A percentile compares a stretch with the other conserved stretches of the same genome.
phyloP scores from a whole-genome alignment of 2,113 vertebrate genomes.

The Suricata suricatta region DNA sequence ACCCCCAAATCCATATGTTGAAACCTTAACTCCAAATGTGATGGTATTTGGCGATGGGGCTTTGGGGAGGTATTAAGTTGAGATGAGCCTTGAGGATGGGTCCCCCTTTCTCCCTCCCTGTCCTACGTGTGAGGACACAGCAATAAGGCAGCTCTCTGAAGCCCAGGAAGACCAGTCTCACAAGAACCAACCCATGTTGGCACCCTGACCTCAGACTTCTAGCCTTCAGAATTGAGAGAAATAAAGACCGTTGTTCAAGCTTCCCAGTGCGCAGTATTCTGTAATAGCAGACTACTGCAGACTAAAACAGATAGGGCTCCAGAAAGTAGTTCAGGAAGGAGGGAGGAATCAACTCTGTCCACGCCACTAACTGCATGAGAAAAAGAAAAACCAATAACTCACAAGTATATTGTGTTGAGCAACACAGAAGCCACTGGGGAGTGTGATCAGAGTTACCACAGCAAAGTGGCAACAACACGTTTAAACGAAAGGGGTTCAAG shows the following conservation, averaged over 20 bases:
- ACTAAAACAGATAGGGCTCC: not conserved
- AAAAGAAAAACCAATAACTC: not conserved
- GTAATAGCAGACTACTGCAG: not conserved
- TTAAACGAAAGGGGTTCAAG: not conserved
- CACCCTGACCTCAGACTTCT: not conserved
- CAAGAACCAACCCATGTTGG: not conserved
- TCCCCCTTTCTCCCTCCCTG: not conserved
- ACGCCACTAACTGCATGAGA: not conserved
- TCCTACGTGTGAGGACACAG: not conserved
- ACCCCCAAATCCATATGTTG: not conserved
- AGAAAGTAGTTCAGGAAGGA: not conserved
- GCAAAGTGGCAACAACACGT: not conserved
- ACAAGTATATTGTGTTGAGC: not conserved
- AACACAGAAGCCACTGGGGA: not conserved
- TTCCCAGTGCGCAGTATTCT: not conserved
- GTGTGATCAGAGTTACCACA: not conserved
- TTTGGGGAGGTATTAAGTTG: not conserved
- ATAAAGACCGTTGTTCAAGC: not conserved
- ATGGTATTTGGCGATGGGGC: not conserved
- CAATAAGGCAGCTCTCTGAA: not conserved
- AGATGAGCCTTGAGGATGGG: not conserved
- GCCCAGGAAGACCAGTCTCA: not conserved
- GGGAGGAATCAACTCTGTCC: not conserved
- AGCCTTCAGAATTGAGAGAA: not conserved
- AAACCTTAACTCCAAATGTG: not conserved